Conservation (phyloP, 2,888 invertebrate genomes). For the Oscheius myriophilus region DNA sequence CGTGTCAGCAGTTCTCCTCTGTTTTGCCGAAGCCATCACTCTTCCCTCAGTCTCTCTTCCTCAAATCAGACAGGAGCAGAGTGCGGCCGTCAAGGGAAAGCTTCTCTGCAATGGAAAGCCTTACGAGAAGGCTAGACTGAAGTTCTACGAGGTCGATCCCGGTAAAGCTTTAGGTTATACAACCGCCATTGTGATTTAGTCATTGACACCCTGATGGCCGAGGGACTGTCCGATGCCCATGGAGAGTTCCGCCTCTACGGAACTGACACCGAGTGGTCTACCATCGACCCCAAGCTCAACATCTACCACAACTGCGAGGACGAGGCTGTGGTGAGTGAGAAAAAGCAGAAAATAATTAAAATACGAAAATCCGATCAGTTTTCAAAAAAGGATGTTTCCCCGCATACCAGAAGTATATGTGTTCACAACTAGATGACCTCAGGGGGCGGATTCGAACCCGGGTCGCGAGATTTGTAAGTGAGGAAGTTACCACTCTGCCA, state of each 20-base stretch:
- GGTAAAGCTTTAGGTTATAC: conserved; percentile 31
- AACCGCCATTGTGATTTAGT: conserved; percentile 34
- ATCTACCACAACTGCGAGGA: conserved; percentile 67
- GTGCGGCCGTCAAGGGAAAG: conserved; percentile 62
- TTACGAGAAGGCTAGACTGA: conserved; percentile 63
- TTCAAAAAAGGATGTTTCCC: too few relatives aligned
- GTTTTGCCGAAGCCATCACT: conserved; percentile 14
- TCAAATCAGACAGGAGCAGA: conserved; percentile 45
- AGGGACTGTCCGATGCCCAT: conserved; percentile 52
- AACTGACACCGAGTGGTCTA: conserved; percentile 49
- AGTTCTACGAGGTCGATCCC: conserved; percentile 63
- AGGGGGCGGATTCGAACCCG: too few relatives aligned
- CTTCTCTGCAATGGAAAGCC: conserved; percentile 64
- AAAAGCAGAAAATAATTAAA: background rate
- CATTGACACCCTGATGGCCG: conserved; percentile 62
- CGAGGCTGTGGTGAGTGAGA: conserved; percentile 39
- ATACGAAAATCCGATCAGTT: background rate
- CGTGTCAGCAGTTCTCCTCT: background rate
- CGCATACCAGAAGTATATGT: too few relatives aligned
- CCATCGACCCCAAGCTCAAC: conserved; percentile 60
- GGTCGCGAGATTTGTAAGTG: conserved; percentile 24
- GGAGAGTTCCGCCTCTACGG: conserved; percentile 59
- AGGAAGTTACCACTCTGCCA: too few relatives aligned
- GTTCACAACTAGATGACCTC: too few relatives aligned
- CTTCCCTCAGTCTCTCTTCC: conserved; percentile 14